These are phyloP conservation scores for Hirtodrosophila cameraria DNA, from an alignment of 2,888 invertebrate genomes.

Conservation along the genomic window DNA sequence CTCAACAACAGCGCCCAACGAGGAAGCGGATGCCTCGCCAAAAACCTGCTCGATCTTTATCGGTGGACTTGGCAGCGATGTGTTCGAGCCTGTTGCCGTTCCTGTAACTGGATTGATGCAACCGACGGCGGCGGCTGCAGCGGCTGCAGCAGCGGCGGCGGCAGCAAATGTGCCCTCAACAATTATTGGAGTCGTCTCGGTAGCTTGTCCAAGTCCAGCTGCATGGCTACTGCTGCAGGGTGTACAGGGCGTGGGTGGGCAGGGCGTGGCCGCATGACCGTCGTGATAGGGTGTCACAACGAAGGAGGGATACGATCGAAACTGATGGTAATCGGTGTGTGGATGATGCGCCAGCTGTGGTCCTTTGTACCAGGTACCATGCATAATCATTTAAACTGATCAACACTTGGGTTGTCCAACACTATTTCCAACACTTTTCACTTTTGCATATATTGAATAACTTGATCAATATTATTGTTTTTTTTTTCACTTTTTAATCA, in stretches of 20 bases:
- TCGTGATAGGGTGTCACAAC: conserved; percentile 82
- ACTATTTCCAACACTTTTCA: conserved; percentile 11
- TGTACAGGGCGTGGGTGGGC: conserved; percentile 56
- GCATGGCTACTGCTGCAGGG: conserved; percentile 53
- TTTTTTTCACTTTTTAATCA: background rate
- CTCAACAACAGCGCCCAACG: conserved; percentile 67
- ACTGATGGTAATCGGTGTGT: conserved; percentile 81
- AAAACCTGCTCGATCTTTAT: conserved; percentile 81
- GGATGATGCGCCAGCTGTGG: conserved; percentile 82
- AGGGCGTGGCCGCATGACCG: conserved; percentile 62
- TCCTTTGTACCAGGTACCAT: conserved; percentile 84
- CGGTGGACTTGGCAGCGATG: conserved; percentile 64
- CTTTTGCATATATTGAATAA: background rate
- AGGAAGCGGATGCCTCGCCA: conserved; percentile 62
- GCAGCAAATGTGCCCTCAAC: conserved; percentile 76
- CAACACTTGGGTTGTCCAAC: conserved; percentile 32
- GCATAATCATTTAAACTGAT: conserved; percentile 82
- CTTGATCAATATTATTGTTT: background rate
- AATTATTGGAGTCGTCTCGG: conserved; percentile 67
- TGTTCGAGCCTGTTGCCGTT: conserved; percentile 2
- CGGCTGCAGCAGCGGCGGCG: conserved; percentile 61
- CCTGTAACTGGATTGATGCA: conserved; percentile 23
- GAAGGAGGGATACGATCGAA: conserved; percentile 83
- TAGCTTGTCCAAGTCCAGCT: conserved; percentile 38
- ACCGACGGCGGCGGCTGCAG: conserved; percentile 52